Conservation (phyloP, 2,797 vertebrate genomes). For the Aphelocoma californica region DNA sequence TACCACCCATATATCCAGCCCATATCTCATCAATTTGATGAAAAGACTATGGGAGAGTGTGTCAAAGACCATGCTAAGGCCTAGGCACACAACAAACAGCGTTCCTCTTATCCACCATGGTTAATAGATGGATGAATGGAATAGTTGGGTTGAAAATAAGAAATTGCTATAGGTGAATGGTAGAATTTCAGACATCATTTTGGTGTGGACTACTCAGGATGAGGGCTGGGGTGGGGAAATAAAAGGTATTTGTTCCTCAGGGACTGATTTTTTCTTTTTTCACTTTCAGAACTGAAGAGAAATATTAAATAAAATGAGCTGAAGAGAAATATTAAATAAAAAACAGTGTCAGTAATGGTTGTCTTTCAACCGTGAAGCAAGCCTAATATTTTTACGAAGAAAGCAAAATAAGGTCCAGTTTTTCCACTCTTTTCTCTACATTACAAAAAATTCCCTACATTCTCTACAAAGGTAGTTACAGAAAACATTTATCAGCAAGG, state of each 20-base stretch:
- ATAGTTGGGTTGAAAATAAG: not conserved
- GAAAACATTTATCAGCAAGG: not conserved
- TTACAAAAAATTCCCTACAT: not conserved
- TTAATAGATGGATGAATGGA: not conserved
- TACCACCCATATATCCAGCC: not conserved
- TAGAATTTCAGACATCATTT: not conserved
- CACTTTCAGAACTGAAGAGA: not conserved
- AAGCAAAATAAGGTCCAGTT: not conserved
- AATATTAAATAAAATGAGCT: too few relatives aligned
- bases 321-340: not conserved
- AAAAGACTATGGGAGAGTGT: not conserved
- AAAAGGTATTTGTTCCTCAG: not conserved
- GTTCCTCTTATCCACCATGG: not conserved
- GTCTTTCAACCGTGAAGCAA: not conserved
- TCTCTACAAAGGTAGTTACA: not conserved
- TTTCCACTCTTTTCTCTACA: not conserved
- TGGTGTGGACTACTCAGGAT: not conserved
- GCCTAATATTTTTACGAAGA: not conserved
- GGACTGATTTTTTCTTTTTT: not conserved
- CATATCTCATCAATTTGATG: not conserved
- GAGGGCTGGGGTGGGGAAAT: fast-evolving
- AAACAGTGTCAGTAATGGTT: fast-evolving
- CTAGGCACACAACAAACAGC: not conserved
- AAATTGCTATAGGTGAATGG: not conserved
- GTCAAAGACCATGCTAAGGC: not conserved